Evolutionary conservation across 2,113 vertebrate genomes (phyloP).

Genomic region (Cryptomyrus ogoouensis): DNA sequence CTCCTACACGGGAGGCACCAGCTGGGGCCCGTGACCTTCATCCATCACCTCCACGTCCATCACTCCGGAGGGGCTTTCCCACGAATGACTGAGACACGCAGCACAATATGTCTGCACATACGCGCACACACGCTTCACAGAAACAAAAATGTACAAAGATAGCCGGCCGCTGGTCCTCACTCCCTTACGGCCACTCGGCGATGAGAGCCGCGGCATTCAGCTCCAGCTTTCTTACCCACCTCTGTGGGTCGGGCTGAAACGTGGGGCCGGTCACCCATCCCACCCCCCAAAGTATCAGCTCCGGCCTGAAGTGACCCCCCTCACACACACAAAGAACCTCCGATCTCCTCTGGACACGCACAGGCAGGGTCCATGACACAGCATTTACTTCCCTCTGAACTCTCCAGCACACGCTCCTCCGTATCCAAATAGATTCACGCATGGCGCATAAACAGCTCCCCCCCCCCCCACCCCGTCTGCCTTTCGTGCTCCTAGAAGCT

Average conservation of each 20-base stretch:
- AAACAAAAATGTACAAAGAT: not conserved
- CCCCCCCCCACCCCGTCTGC: not conserved
- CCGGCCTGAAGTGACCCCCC: not conserved
- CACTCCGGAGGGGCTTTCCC: not conserved
- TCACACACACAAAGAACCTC: not conserved
- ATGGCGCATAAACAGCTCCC: not conserved
- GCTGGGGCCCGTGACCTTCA: conserved; percentile 25
- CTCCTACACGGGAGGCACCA: conserved; percentile 47
- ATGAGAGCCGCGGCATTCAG: not conserved
- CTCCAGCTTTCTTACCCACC: too few species aligned
- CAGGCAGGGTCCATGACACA: not conserved
- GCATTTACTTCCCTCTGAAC: not conserved
- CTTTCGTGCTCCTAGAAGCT: conserved; percentile 9
- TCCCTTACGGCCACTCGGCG: not conserved
- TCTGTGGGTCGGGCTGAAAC: not conserved
- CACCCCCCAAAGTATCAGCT: not conserved
- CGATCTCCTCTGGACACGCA: not conserved
- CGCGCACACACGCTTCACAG: not conserved
- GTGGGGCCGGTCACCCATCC: not conserved
- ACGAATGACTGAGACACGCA: not conserved
- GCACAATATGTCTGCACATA: not conserved
- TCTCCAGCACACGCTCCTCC: not conserved
- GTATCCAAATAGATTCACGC: not conserved
- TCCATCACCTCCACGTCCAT: not conserved
- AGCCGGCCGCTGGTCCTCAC: not conserved